Evolutionary conservation across 2,797 vertebrate genomes (phyloP), one percentile per base, ranked within the genome.

Genomic region (Lepus townsendii): DNA sequence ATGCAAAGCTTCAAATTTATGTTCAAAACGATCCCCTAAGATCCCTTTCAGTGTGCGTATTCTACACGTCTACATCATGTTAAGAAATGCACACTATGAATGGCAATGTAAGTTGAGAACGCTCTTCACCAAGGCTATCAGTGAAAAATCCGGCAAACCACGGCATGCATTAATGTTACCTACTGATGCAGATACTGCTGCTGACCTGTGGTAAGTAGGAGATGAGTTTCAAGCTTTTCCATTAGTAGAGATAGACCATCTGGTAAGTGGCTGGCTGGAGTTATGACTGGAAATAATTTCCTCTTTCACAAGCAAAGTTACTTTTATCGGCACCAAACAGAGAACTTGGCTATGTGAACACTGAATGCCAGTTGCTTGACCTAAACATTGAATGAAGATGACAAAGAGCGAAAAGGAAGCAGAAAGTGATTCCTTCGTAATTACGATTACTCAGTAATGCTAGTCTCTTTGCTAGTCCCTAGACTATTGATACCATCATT

Each of bases 91-190:
- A 71, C 27, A 24, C 12, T 7, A 1, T 19, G 26, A 89, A 52
- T 6, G 69, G 27, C 24, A 2, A 2, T 50, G 13, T 3, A 20
- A 20, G 3, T 19, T 38, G 2, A 27, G 1, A 14, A 24, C 27
- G 1, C 20, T 84, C 32, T 79, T 86, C 6, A n/a, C 63, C 66
- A 68, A 76, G 47, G 2, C 12, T 14, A 1, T 47, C 42, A 11
- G 0, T 11, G 19, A 69, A 13, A 42, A 60, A 32, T 24, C 24
- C 71, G 1, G 2, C 27, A 30, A 38, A 4, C 22, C 12, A 1
- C 7, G 5, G 35, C 11, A 1, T 0, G 0, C 0, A 0, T 17
- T 2, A 0, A 2, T 7, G 10, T 2, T 35, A 24, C 42, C 66
- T 65, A 10, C 26, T 22, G 11, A 0, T 9, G 17, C 65, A 66